Base-by-base conservation (phyloP, 2,888 invertebrate genomes). In the Eustalomyia histrio region DNA sequence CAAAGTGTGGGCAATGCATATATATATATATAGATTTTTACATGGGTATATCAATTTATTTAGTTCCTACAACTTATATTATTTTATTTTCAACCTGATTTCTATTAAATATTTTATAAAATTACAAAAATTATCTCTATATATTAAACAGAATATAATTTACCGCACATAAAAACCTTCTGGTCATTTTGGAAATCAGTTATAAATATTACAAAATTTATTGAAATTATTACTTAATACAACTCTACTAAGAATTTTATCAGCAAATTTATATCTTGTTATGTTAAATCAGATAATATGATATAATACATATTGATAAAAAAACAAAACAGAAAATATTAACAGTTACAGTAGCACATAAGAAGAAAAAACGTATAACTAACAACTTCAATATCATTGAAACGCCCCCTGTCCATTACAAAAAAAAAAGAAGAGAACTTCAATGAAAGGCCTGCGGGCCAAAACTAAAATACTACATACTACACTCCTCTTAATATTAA, bases 321-420 rank as follows among this genome's bases (percentile, higher is more conserved):
- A 47, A 47, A n/a, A 43, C 12, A 47, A 47, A n/a, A n/a, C 9
- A 39, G 12, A 2, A 39, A 39, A 8, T 14, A 2, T 1, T 14
- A n/a, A 6, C n/a, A 47, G 43, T 47, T 47, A 47, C 43, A n/a
- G 43, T 47, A 55, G 55, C 63, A 14, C n/a, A 72, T 52, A 18
- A 43, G 10, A 21, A 47, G 29, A 72, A 43, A 17, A 17, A n/a
- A 14, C 14, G n/a, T 1, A 5, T 47, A 55, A 55, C 52, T n/a
- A 63, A 6, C 4, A 6, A 24, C 39, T n/a, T 17, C 6, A 52
- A 53, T 17, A 64, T n/a, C 35, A 55, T 29, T 50, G 53, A 39
- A 74, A 74, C 74, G 74, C 65, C 67, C 52, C 65, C n/a, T n/a
- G 67, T 60, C 52, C 50, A 47, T 57, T 64, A 64, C 39, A 64